These are phyloP conservation scores for Callithrix jacchus DNA, from an alignment of 2,113 vertebrate species.

Conservation along the genomic window DNA sequence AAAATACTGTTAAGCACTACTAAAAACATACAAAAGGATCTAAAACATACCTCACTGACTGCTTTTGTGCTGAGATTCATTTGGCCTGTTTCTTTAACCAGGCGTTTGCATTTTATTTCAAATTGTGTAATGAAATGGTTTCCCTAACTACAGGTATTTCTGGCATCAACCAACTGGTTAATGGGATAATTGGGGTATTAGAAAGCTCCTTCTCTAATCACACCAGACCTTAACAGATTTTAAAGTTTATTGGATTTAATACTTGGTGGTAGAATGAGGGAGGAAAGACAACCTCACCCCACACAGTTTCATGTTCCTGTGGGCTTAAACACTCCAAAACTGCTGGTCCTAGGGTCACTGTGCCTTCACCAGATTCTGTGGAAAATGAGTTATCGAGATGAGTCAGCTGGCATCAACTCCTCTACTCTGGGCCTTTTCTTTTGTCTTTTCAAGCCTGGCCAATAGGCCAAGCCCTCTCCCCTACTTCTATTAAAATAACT, in stretches of 20 bases:
- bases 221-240: not conserved
- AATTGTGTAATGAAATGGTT: not conserved
- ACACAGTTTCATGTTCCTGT: not conserved
- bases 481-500: not conserved
- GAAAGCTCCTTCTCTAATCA: not conserved
- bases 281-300: not conserved
- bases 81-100: not conserved
- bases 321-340: not conserved
- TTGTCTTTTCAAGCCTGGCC: not conserved
- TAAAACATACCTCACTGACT: not conserved
- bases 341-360: fast-evolving
- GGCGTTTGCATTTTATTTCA: constrained; percentile 40
- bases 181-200: not conserved
- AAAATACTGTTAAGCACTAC: not conserved
- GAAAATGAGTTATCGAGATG: not conserved
- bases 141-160: not conserved
- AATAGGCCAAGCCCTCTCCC: not conserved
- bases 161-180: not conserved
- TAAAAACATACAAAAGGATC: not conserved
- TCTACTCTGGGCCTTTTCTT: not conserved
- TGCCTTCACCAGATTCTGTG: not conserved
- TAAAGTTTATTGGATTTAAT: not conserved
- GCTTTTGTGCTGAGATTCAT: not conserved
- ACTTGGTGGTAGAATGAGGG: not conserved
- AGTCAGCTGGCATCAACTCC: not conserved